phyloP scores from a whole-genome alignment of 2,113 vertebrate species.

The Peromyscus polionotus region DNA sequence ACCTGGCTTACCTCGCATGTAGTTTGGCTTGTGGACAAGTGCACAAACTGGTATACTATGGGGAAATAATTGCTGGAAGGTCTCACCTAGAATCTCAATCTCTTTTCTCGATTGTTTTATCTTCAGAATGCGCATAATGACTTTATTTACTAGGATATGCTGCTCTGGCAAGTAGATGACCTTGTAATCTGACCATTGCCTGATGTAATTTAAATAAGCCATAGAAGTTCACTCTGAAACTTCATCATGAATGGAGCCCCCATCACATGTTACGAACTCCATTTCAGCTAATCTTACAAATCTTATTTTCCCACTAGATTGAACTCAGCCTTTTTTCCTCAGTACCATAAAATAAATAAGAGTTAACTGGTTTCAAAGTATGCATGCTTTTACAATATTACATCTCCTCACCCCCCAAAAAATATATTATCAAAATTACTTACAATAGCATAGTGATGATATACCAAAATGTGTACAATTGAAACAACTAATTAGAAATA shows the following conservation, averaged over 20 bases:
- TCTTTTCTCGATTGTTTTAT: neutral
- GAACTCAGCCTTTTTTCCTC: neutral
- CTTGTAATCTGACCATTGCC: neutral
- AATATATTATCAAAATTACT: slow-evolving; percentile 8
- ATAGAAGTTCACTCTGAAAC: neutral
- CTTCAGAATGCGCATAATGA: neutral
- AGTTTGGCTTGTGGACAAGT: neutral
- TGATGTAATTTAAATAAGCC: neutral
- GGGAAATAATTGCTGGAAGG: neutral
- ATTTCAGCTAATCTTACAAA: neutral
- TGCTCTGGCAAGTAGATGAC: neutral
- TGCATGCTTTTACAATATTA: neutral
- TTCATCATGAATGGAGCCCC: neutral
- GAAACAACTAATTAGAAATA: neutral
- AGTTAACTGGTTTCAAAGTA: neutral
- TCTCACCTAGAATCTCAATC: neutral
- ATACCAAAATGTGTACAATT: neutral
- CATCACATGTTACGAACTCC: neutral
- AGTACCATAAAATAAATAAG: neutral
- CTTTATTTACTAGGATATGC: neutral
- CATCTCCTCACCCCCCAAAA: neutral
- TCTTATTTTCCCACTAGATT: neutral
- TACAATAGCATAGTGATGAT: neutral
- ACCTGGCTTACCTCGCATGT: neutral
- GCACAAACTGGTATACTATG: neutral